Base-by-base conservation (phyloP, 2,113 vertebrate species). In the Sterrhoptilus dennistouni region DNA sequence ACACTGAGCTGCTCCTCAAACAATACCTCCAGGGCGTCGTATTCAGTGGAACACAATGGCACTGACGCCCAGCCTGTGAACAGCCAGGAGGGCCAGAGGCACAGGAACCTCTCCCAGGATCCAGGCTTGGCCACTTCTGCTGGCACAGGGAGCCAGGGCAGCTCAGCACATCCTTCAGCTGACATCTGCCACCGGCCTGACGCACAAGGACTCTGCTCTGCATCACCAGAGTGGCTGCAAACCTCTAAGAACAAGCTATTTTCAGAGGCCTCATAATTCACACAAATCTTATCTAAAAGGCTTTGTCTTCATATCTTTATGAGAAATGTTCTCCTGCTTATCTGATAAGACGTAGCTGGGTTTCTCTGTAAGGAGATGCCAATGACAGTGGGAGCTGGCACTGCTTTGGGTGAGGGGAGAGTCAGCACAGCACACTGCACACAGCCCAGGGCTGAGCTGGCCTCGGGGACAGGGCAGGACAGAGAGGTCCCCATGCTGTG, bases 1-100 rank as follows among this genome's bases (percentile, higher is more conserved):
- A 53, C 75, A 63, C 60, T 7, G 49, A 29, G 3, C 72, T 27
- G 8, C 36, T 44, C 70, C 69, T 83, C 5, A 33, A n/a, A 89
- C 83, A 49, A 8, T 4, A 21, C 53, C 81, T n/a, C 20, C 7
- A 56, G 65, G 83, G 47, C 11, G 12, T 33, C 6, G 0, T 9
- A 2, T 8, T 10, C 80, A 33, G 31, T 23, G 18, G 21, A n/a
- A 63, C 14, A 2, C 5, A 56, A n/a, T 0, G 0, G 44, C 10
- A 1, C 4, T n/a, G 44, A 17, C 72, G 52, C 36, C 22, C 69
- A 1, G 7, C 7, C 2, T 60, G 69, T 12, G 81, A 42, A 0
- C 8, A 64, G 77, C 21, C 14, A 38, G 64, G 40, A 52, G 68
- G 8, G 36, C 2, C 23, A 5, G 47, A 1, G 4, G 1, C 63